Evolutionary conservation across 2,888 invertebrate genomes (phyloP).

Genomic region (Xestia c-nigrum): DNA sequence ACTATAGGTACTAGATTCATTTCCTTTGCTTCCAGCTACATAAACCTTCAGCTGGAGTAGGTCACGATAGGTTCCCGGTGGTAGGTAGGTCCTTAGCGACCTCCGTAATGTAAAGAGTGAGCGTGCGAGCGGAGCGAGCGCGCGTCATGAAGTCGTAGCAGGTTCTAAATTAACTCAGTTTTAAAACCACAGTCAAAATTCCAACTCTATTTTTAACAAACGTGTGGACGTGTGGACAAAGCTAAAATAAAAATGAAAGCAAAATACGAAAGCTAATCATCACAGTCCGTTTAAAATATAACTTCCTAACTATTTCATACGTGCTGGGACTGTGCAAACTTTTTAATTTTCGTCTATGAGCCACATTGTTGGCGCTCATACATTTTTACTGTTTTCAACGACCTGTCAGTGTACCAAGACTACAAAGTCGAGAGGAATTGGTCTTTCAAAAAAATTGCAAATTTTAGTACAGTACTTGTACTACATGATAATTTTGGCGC

Average conservation of each 20-base stretch:
- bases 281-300: slow-evolving; percentile 48
- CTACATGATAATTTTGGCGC: too few species aligned
- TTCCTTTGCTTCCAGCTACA: not conserved
- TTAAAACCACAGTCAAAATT: slow-evolving; percentile 5
- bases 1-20: too few species aligned
- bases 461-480: not conserved
- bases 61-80: too few species aligned
- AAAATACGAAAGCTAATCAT: slow-evolving; percentile 49
- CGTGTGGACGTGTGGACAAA: slow-evolving; percentile 18
- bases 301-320: slow-evolving; percentile 52
- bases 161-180: not conserved
- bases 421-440: slow-evolving; percentile 61
- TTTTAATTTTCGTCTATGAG: slow-evolving; percentile 66
- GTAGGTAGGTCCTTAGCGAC: too few species aligned
- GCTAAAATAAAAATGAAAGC: slow-evolving; percentile 24
- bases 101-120: too few species aligned
- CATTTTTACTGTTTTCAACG: slow-evolving; percentile 48
- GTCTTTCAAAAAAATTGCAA: not conserved
- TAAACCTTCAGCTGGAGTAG: too few species aligned
- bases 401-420: slow-evolving; percentile 32
- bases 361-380: slow-evolving; percentile 50
- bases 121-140: too few species aligned
- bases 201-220: not conserved
- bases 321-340: slow-evolving; percentile 60
- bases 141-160: too few species aligned